A percentile compares a stretch with the other conserved stretches of the same genome.
phyloP scores from a whole-genome alignment of 2,888 invertebrate genomes.

The Sipha maydis region DNA sequence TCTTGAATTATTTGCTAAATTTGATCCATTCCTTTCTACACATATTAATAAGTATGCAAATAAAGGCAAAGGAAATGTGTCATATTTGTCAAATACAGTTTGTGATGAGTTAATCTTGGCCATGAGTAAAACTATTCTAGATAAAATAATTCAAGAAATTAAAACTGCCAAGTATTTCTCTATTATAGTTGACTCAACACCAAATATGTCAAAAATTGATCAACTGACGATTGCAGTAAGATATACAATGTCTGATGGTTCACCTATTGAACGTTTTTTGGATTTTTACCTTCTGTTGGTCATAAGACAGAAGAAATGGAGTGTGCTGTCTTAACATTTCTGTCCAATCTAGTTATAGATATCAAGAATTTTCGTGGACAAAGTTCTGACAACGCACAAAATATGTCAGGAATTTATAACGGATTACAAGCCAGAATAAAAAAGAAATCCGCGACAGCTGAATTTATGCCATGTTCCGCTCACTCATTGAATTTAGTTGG shows the following conservation, averaged over 20 bases:
- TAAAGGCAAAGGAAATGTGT: too few relatives aligned
- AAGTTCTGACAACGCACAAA: slow-evolving; percentile 64
- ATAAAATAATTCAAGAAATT: slow-evolving; percentile 30
- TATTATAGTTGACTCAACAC: too few relatives aligned
- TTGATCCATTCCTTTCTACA: too few relatives aligned
- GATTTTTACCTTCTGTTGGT: not conserved
- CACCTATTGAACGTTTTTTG: slow-evolving; percentile 9
- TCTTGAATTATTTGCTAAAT: slow-evolving; percentile 65
- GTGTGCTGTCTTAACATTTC: not conserved
- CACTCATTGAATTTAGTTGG: too few relatives aligned
- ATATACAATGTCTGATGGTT: slow-evolving; percentile 23
- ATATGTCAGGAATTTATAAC: slow-evolving; percentile 64
- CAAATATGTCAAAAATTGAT: slow-evolving; percentile 62
- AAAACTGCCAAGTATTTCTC: slow-evolving; percentile 55
- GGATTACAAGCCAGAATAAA: slow-evolving; percentile 63
- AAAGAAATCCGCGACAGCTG: slow-evolving; percentile 8
- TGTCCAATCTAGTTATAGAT: not conserved
- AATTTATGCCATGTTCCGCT: slow-evolving; percentile 31
- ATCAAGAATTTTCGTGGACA: slow-evolving; percentile 63
- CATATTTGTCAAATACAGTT: slow-evolving; percentile 65
- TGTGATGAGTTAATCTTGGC: not conserved
- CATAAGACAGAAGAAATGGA: too few relatives aligned
- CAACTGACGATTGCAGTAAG: slow-evolving; percentile 62
- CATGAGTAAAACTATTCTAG: slow-evolving; percentile 1
- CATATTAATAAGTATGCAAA: too few relatives aligned